A percentile compares a stretch with the other conserved stretches of the same genome.
Evolutionary conservation across 2,113 vertebrate genomes (phyloP).

Genomic region (Trogon surrucura): DNA sequence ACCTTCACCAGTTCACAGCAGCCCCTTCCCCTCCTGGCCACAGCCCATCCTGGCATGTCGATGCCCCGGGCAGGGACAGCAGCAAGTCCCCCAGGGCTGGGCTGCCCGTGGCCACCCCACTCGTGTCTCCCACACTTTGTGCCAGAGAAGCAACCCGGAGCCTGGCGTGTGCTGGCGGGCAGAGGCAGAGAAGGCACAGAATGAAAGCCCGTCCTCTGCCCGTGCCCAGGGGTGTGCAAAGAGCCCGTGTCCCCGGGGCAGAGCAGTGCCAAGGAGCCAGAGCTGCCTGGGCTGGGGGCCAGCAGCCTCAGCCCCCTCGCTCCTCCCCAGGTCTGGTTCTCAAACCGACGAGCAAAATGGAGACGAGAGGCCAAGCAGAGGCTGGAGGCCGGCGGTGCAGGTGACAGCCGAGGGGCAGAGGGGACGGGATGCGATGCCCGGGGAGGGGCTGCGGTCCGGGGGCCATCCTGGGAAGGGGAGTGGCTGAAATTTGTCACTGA

Average conservation of each 20-base stretch:
- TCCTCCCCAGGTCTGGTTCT: slow-evolving; percentile 42
- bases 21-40: background rate
- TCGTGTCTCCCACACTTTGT: accelerated
- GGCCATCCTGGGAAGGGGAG: accelerated
- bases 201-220: background rate
- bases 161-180: accelerated
- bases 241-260: background rate
- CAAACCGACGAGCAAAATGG: slow-evolving; percentile 35
- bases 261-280: accelerated
- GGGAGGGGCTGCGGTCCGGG: background rate
- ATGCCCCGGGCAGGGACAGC: background rate
- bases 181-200: accelerated
- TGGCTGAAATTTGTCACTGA: accelerated
- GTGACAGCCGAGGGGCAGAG: background rate
- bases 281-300: background rate
- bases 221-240: accelerated
- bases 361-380: background rate
- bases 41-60: accelerated
- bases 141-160: accelerated
- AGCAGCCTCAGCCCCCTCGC: background rate
- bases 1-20: accelerated
- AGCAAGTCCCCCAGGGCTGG: background rate
- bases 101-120: background rate
- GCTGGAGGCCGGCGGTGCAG: background rate
- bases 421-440: background rate